A percentile compares a stretch with the other conserved stretches of the same genome.
Conservation (phyloP, 1,140 invertebrate genomes). For the Neelides sp. region DNA sequence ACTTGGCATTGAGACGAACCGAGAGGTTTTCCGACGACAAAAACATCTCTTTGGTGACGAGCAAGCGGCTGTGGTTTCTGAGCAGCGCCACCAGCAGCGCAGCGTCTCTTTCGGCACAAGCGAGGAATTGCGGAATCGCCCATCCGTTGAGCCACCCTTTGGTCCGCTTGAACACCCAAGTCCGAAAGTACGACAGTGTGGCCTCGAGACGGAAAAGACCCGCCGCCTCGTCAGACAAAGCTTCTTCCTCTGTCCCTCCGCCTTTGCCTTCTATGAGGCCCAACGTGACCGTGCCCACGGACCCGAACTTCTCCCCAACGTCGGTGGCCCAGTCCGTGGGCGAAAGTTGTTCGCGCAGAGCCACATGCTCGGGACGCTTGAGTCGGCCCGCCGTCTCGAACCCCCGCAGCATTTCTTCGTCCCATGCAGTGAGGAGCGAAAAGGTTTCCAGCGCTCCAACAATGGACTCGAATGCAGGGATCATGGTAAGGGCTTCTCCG, state of each 20-base stretch:
- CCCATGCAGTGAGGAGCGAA: constrained; percentile 21
- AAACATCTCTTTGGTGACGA: constrained; percentile 21
- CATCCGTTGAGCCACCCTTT: constrained; percentile 28
- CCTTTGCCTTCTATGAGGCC: constrained; percentile 9
- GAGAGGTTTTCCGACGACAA: constrained; percentile 17
- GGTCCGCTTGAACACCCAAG: constrained; percentile 20
- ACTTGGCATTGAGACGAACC: constrained; percentile 22
- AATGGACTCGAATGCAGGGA: constrained; percentile 19
- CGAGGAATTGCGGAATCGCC: constrained; percentile 27
- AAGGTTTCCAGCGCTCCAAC: constrained; percentile 18
- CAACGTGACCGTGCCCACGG: constrained; percentile 17
- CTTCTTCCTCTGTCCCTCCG: constrained; percentile 16
- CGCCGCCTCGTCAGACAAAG: constrained; percentile 24
- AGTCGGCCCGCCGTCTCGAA: constrained; percentile 13
- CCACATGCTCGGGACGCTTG: constrained; percentile 24
- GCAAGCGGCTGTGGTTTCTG: neutral
- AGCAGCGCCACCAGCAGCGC: constrained; percentile 18
- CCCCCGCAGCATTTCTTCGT: constrained; percentile 22
- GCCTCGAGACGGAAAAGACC: constrained; percentile 26
- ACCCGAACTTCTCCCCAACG: constrained; percentile 24
- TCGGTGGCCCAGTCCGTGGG: constrained; percentile 18
- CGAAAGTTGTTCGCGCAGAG: constrained; percentile 2
- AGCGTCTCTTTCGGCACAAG: constrained; percentile 26
- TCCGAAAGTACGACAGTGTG: constrained; percentile 21
- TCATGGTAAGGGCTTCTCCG: constrained; percentile 2